These are phyloP conservation scores for Drosophila micromelanica DNA, from an alignment of 1,140 invertebrate species.

Conservation along the genomic window DNA sequence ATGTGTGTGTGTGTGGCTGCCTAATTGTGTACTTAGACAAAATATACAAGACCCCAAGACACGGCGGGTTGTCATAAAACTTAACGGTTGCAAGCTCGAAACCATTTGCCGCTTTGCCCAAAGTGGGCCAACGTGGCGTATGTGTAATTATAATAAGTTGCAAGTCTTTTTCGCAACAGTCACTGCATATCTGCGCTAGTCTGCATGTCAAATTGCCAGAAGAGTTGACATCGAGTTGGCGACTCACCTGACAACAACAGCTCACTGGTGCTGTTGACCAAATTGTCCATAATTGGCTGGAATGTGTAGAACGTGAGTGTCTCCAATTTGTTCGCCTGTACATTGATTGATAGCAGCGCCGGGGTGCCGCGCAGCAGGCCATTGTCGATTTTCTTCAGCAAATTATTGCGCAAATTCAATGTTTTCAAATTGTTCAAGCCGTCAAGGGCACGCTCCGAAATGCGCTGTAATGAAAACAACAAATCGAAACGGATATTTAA, in stretches of 20 bases:
- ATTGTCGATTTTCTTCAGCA: slow-evolving; percentile 87
- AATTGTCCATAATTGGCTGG: slow-evolving; percentile 89
- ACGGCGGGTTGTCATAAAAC: slow-evolving; percentile 62
- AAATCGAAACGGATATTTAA: slow-evolving; percentile 10
- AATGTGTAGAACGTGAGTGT: slow-evolving; percentile 90
- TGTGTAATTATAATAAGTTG: slow-evolving; percentile 78
- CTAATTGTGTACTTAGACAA: slow-evolving; percentile 53
- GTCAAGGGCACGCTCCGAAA: slow-evolving; percentile 89
- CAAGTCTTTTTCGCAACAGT: slow-evolving; percentile 44
- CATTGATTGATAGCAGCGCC: slow-evolving; percentile 88
- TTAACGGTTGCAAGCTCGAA: slow-evolving; percentile 61
- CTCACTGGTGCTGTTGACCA: slow-evolving; percentile 89
- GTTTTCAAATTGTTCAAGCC: slow-evolving; percentile 88
- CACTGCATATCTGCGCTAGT: slow-evolving; percentile 46
- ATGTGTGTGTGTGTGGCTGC: slow-evolving; percentile 18
- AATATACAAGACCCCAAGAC: slow-evolving; percentile 26
- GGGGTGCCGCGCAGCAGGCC: slow-evolving; percentile 88
- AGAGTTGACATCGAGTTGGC: slow-evolving; percentile 4
- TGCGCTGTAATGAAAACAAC: slow-evolving; percentile 83
- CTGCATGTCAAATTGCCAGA: slow-evolving; percentile 48
- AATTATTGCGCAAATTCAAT: slow-evolving; percentile 90
- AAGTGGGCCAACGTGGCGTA: slow-evolving; percentile 60
- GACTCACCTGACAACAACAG: slow-evolving; percentile 91
- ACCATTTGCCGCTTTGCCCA: slow-evolving; percentile 46
- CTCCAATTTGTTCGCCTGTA: slow-evolving; percentile 89